Evolutionary conservation across 2,113 vertebrate genomes (phyloP).

Genomic region (Misgurnus anguillicaudatus): DNA sequence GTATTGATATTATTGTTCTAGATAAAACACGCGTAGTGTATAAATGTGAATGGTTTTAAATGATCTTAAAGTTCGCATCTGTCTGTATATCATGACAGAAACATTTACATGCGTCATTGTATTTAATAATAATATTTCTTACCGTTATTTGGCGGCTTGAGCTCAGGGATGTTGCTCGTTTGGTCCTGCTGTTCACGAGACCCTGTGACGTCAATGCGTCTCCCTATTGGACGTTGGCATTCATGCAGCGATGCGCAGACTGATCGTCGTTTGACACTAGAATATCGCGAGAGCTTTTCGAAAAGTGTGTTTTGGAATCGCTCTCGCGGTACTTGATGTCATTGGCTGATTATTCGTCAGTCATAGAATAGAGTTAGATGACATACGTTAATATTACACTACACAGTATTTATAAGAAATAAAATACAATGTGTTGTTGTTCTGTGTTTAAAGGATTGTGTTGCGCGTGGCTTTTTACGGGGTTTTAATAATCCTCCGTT

Average conservation of each 20-base stretch:
- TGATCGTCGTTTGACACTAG: no score
- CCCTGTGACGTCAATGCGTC: slow-evolving; percentile 74
- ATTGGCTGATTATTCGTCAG: no score
- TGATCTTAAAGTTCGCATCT: neutral
- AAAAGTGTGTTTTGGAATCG: no score
- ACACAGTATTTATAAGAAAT: neutral
- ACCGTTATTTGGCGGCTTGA: slow-evolving; percentile 66
- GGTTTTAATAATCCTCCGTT: neutral
- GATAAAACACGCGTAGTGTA: neutral
- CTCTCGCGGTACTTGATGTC: no score
- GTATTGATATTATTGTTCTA: neutral
- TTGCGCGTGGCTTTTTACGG: neutral
- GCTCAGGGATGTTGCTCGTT: slow-evolving; percentile 47
- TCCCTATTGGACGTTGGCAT: slow-evolving; percentile 54
- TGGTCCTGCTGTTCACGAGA: slow-evolving; percentile 55
- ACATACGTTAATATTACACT: no score
- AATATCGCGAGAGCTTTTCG: no score
- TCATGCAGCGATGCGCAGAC: neutral
- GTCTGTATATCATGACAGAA: neutral
- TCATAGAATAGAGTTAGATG: no score
- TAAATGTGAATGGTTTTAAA: neutral
- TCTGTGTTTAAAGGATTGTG: neutral
- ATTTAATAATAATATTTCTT: slow-evolving; percentile 52
- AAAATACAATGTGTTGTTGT: no score
- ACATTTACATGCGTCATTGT: neutral